Percentiles rank a stretch among this genome's conserved stretches.
phyloP scores from a whole-genome alignment of 1,140 invertebrate species.

The Stenopsyche tienmushanensis region DNA sequence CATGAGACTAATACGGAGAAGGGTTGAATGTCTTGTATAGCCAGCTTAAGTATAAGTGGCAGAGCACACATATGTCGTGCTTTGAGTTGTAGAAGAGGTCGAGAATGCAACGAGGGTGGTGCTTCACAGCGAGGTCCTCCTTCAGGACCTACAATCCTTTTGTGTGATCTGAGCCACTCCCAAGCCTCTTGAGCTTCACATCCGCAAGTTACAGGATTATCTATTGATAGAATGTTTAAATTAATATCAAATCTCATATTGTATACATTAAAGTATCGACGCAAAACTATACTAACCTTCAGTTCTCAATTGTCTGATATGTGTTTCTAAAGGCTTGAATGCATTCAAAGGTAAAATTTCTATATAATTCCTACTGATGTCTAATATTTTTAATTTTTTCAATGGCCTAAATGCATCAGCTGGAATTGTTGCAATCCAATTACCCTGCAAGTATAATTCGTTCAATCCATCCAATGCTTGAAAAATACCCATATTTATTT shows the following conservation, averaged over 20 bases:
- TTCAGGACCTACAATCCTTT: constrained; percentile 63
- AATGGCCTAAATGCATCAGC: constrained; percentile 77
- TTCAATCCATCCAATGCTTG: constrained; percentile 70
- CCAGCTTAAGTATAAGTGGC: constrained; percentile 76
- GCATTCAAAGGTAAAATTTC: constrained; percentile 77
- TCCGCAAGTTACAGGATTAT: constrained; percentile 80
- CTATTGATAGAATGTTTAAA: constrained; percentile 56
- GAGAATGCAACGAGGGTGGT: constrained; percentile 73
- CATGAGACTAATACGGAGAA: constrained; percentile 85
- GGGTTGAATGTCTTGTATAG: constrained; percentile 84
- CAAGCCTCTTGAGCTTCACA: constrained; percentile 84
- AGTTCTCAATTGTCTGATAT: constrained; percentile 71
- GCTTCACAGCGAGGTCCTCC: constrained; percentile 72
- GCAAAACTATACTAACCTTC: constrained; percentile 64
- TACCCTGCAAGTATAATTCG: constrained; percentile 77
- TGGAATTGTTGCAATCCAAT: constrained; percentile 77
- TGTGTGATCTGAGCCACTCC: constrained; percentile 86
- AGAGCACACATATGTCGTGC: constrained; percentile 79
- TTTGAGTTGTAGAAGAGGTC: constrained; percentile 73
- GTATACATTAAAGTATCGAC: not conserved
- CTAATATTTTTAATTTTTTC: constrained; percentile 75
- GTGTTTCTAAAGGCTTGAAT: constrained; percentile 74
- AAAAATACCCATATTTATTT: constrained; percentile 75
- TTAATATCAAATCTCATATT: constrained; percentile 3
- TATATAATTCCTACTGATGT: constrained; percentile 82